A percentile compares a stretch with the other conserved stretches of the same genome.
phyloP scores from a whole-genome alignment of 1,140 invertebrate genomes.

The Papilio aristodemus region DNA sequence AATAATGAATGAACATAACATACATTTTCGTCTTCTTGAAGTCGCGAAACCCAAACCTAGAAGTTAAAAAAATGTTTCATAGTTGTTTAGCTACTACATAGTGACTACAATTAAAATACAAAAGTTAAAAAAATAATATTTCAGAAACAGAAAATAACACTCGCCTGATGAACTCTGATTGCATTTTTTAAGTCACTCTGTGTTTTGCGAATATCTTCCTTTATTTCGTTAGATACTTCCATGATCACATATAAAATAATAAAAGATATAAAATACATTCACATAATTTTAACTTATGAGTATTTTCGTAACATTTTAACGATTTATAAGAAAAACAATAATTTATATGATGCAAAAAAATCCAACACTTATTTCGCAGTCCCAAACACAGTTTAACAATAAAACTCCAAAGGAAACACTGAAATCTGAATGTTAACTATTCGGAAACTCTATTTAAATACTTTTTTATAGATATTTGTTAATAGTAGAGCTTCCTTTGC shows the following conservation, averaged over 20 bases:
- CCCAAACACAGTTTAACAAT: slow-evolving; percentile 36
- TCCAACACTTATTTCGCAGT: slow-evolving; percentile 39
- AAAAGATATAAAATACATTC: slow-evolving; percentile 23
- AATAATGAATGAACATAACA: slow-evolving; percentile 48
- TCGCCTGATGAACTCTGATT: slow-evolving; percentile 85
- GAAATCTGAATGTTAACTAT: slow-evolving; percentile 35
- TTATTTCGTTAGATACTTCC: slow-evolving; percentile 84
- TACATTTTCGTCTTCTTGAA: slow-evolving; percentile 83
- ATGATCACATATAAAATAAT: slow-evolving; percentile 54
- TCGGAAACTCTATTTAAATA: slow-evolving; percentile 30
- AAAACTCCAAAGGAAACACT: slow-evolving; percentile 38
- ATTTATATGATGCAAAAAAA: slow-evolving; percentile 24
- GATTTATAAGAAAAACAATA: slow-evolving; percentile 5
- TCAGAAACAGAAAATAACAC: slow-evolving; percentile 45
- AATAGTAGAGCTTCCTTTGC: not conserved
- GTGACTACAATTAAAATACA: not conserved
- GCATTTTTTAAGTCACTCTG: slow-evolving; percentile 85
- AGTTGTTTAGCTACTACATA: slow-evolving; percentile 16
- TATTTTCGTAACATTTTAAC: not conserved
- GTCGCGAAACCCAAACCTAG: slow-evolving; percentile 81
- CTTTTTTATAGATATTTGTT: slow-evolving; percentile 20
- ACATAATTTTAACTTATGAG: not conserved
- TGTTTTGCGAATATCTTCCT: slow-evolving; percentile 83
- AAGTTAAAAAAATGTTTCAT: slow-evolving; percentile 47
- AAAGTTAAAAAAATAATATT: slow-evolving; percentile 35